These are phyloP conservation scores for Lytechinus variegatus DNA, from an alignment of 35 echinoderm and acorn worm species.

Conservation along the genomic window DNA sequence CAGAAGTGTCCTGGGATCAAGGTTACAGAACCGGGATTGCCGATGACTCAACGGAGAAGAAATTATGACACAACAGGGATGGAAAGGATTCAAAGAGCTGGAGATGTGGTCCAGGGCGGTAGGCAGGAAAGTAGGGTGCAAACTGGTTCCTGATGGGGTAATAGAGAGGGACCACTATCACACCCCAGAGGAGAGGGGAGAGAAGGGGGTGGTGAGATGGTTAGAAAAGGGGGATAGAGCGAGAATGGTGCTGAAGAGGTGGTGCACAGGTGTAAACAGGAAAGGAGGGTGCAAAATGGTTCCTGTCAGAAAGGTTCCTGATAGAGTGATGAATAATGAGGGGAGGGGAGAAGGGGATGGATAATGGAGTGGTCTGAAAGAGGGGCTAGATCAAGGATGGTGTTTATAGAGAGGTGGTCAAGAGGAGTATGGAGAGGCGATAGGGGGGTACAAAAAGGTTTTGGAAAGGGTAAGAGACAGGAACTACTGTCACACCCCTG, in stretches of 20 bases:
- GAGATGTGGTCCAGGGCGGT: not conserved
- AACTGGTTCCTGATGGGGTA: slow-evolving; percentile 19
- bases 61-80: not conserved
- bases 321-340: not conserved
- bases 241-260: too few relatives aligned
- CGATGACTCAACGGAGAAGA: not conserved
- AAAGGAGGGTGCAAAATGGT: not conserved
- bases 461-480: too few relatives aligned
- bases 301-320: not conserved
- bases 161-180: not conserved
- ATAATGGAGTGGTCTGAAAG: too few relatives aligned
- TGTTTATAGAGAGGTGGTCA: too few relatives aligned
- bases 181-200: not conserved
- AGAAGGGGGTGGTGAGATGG: not conserved
- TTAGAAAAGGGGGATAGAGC: not conserved
- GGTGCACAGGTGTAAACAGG: not conserved
- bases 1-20: not conserved
- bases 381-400: too few relatives aligned
- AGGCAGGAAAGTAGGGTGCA: slow-evolving; percentile 27
- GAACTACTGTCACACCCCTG: not conserved
- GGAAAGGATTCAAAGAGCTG: not conserved
- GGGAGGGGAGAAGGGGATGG: not conserved
- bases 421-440: too few relatives aligned
- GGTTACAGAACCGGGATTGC: not conserved
- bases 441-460: too few relatives aligned